These are phyloP conservation scores for Tribolium madens DNA, from an alignment of 1,140 invertebrate genomes.

Conservation along the genomic window DNA sequence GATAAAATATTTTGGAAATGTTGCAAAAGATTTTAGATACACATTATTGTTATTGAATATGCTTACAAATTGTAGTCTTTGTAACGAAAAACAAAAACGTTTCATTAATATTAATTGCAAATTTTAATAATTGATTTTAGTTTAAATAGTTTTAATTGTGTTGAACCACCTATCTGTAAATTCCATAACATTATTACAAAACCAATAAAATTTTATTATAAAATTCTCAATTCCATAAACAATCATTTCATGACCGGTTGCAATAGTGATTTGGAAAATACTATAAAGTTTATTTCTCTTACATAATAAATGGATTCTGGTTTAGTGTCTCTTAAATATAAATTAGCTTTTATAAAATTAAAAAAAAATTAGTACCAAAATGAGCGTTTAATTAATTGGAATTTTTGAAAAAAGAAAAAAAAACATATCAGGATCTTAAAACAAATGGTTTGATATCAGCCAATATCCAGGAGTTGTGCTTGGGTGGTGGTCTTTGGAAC, in stretches of 20 bases:
- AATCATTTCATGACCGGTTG: not conserved
- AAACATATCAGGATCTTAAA: constrained; percentile 51
- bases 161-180: too few species aligned
- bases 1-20: too few species aligned
- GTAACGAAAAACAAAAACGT: too few species aligned
- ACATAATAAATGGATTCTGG: not conserved
- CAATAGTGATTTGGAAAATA: not conserved
- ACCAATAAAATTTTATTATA: not conserved
- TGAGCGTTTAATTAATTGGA: too few species aligned
- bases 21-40: too few species aligned
- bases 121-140: too few species aligned
- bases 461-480: constrained; percentile 54
- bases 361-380: too few species aligned
- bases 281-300: not conserved
- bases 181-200: not conserved
- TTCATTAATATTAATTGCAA: too few species aligned
- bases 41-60: too few species aligned
- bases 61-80: too few species aligned
- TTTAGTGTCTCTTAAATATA: not conserved
- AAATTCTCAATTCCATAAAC: not conserved
- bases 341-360: constrained; percentile 13
- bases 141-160: too few species aligned
- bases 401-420: too few species aligned
- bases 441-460: constrained; percentile 56
- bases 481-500: constrained; percentile 50